These are phyloP conservation scores for Halictus quadricinctus DNA, from an alignment of 2,888 invertebrate genomes.

Conservation along the genomic window DNA sequence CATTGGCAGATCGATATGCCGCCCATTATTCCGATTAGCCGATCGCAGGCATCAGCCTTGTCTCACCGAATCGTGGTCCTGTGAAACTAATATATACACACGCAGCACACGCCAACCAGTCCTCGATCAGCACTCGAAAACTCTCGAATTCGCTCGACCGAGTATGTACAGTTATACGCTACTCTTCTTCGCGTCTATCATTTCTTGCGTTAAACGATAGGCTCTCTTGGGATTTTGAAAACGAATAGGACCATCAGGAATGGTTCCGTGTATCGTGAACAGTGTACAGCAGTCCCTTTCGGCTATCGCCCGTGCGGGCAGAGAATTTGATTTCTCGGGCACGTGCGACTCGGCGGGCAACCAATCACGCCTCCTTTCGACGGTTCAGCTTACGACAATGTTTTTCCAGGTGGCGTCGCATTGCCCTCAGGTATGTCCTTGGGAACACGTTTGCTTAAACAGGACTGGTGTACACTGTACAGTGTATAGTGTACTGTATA, in stretches of 20 bases:
- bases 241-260: background rate
- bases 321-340: too few relatives aligned
- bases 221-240: background rate
- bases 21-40: slow-evolving; percentile 71
- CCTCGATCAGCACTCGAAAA: slow-evolving; percentile 55
- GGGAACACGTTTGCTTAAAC: too few relatives aligned
- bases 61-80: slow-evolving; percentile 79
- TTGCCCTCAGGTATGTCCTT: too few relatives aligned
- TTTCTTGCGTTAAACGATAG: background rate
- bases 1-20: slow-evolving; percentile 71
- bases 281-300: background rate
- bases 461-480: background rate
- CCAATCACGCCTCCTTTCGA: too few relatives aligned
- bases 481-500: background rate
- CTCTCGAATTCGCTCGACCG: slow-evolving; percentile 43
- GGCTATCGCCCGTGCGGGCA: too few relatives aligned
- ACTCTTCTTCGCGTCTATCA: background rate
- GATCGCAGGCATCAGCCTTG: slow-evolving; percentile 73
- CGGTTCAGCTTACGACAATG: too few relatives aligned
- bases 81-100: slow-evolving; percentile 83
- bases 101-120: slow-evolving; percentile 82
- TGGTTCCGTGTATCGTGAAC: background rate
- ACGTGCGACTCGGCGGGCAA: too few relatives aligned
- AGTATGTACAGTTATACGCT: slow-evolving; percentile 13
- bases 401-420: too few relatives aligned